Evolutionary conservation across 2,888 invertebrate genomes (phyloP).

Genomic region (Spodoptera exigua): DNA sequence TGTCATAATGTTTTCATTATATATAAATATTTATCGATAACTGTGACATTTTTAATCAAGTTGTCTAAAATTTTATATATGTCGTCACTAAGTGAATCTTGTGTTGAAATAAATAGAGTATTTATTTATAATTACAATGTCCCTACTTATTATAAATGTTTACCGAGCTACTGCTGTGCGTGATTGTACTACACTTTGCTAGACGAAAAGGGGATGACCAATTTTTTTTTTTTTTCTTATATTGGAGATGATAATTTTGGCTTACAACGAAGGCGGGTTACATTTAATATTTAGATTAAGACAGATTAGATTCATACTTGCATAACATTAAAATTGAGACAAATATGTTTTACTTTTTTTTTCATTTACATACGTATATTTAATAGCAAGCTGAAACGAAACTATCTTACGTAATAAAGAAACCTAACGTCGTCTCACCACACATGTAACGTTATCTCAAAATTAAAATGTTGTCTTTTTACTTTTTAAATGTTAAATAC

Average conservation of each 20-base stretch:
- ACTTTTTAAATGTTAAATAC: slow-evolving; percentile 63
- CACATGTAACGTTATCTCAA: slow-evolving; percentile 86
- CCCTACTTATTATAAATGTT: slow-evolving; percentile 48
- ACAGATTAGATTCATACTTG: slow-evolving; percentile 77
- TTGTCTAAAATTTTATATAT: slow-evolving; percentile 24
- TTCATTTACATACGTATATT: slow-evolving; percentile 31
- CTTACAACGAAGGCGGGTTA: slow-evolving; percentile 64
- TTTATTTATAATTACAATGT: slow-evolving; percentile 51
- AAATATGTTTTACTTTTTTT: slow-evolving; percentile 35
- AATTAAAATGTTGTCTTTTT: slow-evolving; percentile 75
- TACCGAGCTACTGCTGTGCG: slow-evolving; percentile 41
- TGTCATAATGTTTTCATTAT: slow-evolving; percentile 36
- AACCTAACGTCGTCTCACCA: slow-evolving; percentile 88
- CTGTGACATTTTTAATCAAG: slow-evolving; percentile 26
- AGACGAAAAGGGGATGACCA: slow-evolving; percentile 30
- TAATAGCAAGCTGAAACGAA: slow-evolving; percentile 71
- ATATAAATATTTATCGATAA: slow-evolving; percentile 19
- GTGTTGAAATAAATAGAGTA: slow-evolving; percentile 50
- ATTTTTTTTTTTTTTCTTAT: slow-evolving; percentile 40
- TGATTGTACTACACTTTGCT: slow-evolving; percentile 61
- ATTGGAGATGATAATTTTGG: slow-evolving; percentile 37
- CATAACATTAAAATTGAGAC: slow-evolving; percentile 39
- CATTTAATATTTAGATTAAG: slow-evolving; percentile 68
- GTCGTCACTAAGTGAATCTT: slow-evolving; percentile 34
- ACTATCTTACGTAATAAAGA: slow-evolving; percentile 70